Base-by-base conservation (phyloP, 2,888 invertebrate genomes). In the Pammene fasciana region DNA sequence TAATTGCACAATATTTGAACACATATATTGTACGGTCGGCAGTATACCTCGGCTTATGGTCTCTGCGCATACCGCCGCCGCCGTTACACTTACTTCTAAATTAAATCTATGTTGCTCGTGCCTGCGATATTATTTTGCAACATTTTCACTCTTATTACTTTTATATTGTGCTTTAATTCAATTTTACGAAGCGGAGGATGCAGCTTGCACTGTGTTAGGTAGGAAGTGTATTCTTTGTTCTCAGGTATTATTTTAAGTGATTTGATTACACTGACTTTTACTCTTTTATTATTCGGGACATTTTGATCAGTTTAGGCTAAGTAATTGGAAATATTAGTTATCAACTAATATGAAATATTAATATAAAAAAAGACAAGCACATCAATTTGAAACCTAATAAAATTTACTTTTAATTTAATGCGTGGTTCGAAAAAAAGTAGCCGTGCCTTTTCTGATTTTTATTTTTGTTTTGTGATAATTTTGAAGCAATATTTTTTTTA, bases 1-100 rank as follows among this genome's bases (percentile, higher is more conserved):
- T 13, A 50, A 5, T 48, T 13, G 18, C 18, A 54, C 54, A 8
- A 54, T 34, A 34, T 54, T 34, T 34, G 13, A 54, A 34, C 8
- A 11, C 10, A 50, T 5, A 26, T 50, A 54, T 13, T 34, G 13
- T 5, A 8, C 34, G 34, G n/a, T n/a, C 34, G n/a, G n/a, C 54
- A 13, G 34, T 26, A 34, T 56, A 83, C 81, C 79, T 72, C 78
- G 80, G 85, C 84, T 86, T 86, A 84, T 77, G 75, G 71, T 62
- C 67, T 41, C 34, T 46, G 57, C 66, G 52, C 67, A 52, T 67
- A 43, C 50, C 61, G 46, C 34, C 55, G 48, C 50, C 61, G 46
- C 16, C 62, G 78, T 82, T 82, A 82, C 75, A 76, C 70, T 78
- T 65, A 65, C 68, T 68, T 71, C 4, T 60, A 71, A 68, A 68